These are phyloP conservation scores for Lophotis ruficrista DNA, from an alignment of 2,113 vertebrate species.

Conservation along the genomic window DNA sequence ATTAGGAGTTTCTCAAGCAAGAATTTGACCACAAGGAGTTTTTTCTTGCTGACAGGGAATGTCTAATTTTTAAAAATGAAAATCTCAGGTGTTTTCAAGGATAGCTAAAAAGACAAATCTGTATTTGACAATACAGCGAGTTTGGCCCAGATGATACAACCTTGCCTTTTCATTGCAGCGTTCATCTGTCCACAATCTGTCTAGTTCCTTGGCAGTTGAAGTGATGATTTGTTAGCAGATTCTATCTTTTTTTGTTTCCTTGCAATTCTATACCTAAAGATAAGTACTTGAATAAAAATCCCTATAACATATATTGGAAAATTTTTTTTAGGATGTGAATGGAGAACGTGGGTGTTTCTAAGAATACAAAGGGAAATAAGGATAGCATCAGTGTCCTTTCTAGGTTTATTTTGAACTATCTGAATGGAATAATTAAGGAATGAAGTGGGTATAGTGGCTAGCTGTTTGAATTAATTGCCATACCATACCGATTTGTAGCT, in stretches of 20 bases:
- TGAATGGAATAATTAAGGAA: not conserved
- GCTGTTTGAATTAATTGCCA: not conserved
- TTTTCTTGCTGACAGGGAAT: not conserved
- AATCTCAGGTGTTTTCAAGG: not conserved
- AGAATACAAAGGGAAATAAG: not conserved
- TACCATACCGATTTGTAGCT: not conserved
- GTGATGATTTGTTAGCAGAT: not conserved
- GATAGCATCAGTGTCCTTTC: not conserved
- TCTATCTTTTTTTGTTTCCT: not conserved
- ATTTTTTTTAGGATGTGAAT: not conserved
- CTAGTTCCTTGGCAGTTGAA: not conserved
- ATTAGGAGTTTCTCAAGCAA: not conserved
- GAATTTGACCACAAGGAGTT: not conserved
- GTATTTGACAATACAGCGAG: not conserved
- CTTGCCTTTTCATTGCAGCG: not conserved
- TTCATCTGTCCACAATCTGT: not conserved
- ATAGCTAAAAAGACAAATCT: not conserved
- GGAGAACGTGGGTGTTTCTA: not conserved
- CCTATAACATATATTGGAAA: not conserved
- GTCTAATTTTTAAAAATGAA: not conserved
- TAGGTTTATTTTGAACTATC: not conserved
- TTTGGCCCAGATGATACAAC: not conserved
- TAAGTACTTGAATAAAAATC: not conserved
- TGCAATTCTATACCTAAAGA: not conserved
- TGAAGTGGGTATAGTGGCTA: not conserved